These are phyloP conservation scores for Macrophya alboannulata DNA, from an alignment of 2,888 invertebrate genomes.

Conservation along the genomic window DNA sequence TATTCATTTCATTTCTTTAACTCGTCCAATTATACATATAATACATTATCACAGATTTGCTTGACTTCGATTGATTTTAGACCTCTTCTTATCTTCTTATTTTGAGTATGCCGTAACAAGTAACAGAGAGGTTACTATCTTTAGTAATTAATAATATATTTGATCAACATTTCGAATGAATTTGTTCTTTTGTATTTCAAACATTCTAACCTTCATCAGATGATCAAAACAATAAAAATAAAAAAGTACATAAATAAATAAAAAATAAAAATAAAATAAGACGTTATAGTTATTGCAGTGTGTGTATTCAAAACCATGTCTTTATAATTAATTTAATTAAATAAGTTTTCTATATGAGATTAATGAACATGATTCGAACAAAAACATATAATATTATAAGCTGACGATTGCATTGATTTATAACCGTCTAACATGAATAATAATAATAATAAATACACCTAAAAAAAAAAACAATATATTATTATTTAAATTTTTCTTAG, in stretches of 20 bases:
- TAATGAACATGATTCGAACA: slow-evolving; percentile 15
- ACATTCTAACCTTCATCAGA: no score
- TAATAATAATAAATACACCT: not conserved
- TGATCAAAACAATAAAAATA: not conserved
- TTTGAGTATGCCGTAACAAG: not conserved
- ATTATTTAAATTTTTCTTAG: slow-evolving; percentile 28
- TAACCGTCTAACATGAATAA: slow-evolving; percentile 29
- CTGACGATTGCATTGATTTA: slow-evolving; percentile 41
- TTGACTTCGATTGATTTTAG: not conserved
- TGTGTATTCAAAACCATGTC: not conserved
- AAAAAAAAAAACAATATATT: not conserved
- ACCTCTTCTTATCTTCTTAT: no score
- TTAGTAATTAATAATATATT: not conserved
- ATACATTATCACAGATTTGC: slow-evolving; percentile 25
- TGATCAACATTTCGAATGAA: not conserved
- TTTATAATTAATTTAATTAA: slow-evolving; percentile 1
- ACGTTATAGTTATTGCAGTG: no score
- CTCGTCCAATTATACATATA: not conserved
- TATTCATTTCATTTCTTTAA: slow-evolving; percentile 1
- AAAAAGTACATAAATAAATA: no score
- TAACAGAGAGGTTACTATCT: not conserved
- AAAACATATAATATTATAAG: slow-evolving; percentile 7
- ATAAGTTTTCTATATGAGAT: slow-evolving; percentile 26
- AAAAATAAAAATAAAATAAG: not conserved
- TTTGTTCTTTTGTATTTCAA: not conserved